phyloP scores from a whole-genome alignment of 2,888 invertebrate species.

The Ormyrus pomaceus region DNA sequence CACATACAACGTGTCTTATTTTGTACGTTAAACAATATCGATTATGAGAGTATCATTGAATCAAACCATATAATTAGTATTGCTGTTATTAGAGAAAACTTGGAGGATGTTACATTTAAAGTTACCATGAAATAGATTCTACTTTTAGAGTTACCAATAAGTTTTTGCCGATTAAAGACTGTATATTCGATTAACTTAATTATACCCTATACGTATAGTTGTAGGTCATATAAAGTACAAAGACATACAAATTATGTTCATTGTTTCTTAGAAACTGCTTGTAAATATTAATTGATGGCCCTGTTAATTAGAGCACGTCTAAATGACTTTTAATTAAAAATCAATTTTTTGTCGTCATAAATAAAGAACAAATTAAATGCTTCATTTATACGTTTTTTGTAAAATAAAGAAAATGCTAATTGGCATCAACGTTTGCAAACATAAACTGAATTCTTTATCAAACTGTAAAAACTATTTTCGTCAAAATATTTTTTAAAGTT shows the following conservation, averaged over 20 bases:
- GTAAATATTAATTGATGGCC: constrained; percentile 27
- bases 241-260: constrained; percentile 16
- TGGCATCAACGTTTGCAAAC: too few relatives aligned
- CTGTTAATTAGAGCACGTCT: neutral
- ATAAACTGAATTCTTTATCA: too few relatives aligned
- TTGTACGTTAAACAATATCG: neutral
- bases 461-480: too few relatives aligned
- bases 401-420: too few relatives aligned
- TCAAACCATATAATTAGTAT: neutral
- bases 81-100: constrained; percentile 12
- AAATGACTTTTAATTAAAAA: constrained; percentile 15
- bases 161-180: constrained; percentile 29
- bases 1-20: too few relatives aligned
- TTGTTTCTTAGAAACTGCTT: constrained; percentile 9
- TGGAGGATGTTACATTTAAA: constrained; percentile 2
- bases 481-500: too few relatives aligned
- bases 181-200: constrained; percentile 8
- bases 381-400: too few relatives aligned
- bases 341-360: neutral
- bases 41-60: constrained; percentile 4
- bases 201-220: neutral
- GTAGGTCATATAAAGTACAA: constrained; percentile 24
- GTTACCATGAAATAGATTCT: constrained; percentile 8
- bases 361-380: too few relatives aligned
- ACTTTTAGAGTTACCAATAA: constrained; percentile 17